Evolutionary conservation across 2,797 vertebrate species (phyloP), one percentile per base, ranked within the genome.

Genomic region (Falco concolor): DNA sequence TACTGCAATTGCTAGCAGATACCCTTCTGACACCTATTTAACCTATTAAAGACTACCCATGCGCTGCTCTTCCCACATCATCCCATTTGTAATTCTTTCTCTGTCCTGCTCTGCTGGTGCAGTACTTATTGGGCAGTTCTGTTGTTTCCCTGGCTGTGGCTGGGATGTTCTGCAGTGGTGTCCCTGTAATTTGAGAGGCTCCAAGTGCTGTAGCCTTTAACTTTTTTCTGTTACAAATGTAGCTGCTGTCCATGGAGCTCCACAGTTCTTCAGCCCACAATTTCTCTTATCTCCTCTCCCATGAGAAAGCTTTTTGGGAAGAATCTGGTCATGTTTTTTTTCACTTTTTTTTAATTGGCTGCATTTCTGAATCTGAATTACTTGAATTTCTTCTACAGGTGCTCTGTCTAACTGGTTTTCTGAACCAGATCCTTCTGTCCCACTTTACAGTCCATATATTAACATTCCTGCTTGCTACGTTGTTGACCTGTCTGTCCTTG

Each of bases 31-130:
- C 83, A 93, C 76, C 40, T 40, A 54, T 70, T 93, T 91, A 76
- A 84, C 77, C 88, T 94, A 59, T 90, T 90, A 86, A 88, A 93
- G 85, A 24, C 83, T 87, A 88, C 77, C 85, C 76, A 54, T 95
- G 65, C 74, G 56, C 70, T 88, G 80, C 63, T 84, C 72, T 94
- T 88, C 89, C 87, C 87, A 86, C 79, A 73, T 85, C 25, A 63
- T 65, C 59, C 28, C 20, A 17, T 84, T 61, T 94, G 53, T 44
- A 54, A 28, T 30, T 90, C 61, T 61, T 64, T 9, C 1, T 86
- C 38, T 70, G 27, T 42, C 38, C 40, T 27, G 2, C 50, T 93
- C 16, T 75, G 32, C 45, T 72, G 42, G 38, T 88, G 44, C 61
- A 30, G 4, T 64, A 9, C 0, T 0, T 36, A 5, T 17, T 49